These are phyloP conservation scores for Drepana arcuata DNA, from an alignment of 1,140 invertebrate species.

Conservation along the genomic window DNA sequence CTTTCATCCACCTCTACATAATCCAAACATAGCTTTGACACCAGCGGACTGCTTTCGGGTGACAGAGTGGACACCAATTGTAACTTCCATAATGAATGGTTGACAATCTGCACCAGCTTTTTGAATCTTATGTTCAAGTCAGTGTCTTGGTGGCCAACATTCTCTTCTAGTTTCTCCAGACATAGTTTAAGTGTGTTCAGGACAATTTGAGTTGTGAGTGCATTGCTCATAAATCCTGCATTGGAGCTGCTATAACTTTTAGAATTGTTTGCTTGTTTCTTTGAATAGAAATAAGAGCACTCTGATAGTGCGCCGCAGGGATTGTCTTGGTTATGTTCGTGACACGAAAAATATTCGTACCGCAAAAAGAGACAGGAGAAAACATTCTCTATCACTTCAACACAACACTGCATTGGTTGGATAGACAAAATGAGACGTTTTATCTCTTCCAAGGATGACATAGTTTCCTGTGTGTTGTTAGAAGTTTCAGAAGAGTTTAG, in stretches of 20 bases:
- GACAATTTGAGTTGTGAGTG: slow-evolving; percentile 54
- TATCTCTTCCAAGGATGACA: slow-evolving; percentile 53
- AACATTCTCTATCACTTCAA: slow-evolving; percentile 66
- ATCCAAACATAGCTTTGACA: slow-evolving; percentile 51
- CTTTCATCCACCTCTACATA: slow-evolving; percentile 62
- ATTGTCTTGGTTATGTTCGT: slow-evolving; percentile 48
- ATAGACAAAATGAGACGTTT: slow-evolving; percentile 58
- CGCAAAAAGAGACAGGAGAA: slow-evolving; percentile 65
- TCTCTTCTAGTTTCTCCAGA: slow-evolving; percentile 45
- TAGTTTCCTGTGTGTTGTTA: slow-evolving; percentile 36
- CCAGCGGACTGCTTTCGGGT: slow-evolving; percentile 45
- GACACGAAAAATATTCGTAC: slow-evolving; percentile 63
- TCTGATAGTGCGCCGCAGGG: slow-evolving; percentile 63
- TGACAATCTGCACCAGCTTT: slow-evolving; percentile 48
- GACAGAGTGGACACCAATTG: slow-evolving; percentile 62
- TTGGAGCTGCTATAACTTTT: slow-evolving; percentile 28
- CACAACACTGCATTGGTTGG: slow-evolving; percentile 48
- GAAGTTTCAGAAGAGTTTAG: slow-evolving; percentile 40
- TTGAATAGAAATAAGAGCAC: slow-evolving; percentile 67
- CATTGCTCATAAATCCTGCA: slow-evolving; percentile 62
- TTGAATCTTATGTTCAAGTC: slow-evolving; percentile 37
- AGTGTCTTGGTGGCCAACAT: slow-evolving; percentile 18
- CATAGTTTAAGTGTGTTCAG: slow-evolving; percentile 61
- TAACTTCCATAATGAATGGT: slow-evolving; percentile 65
- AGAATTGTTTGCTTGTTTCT: slow-evolving; percentile 44